A percentile compares a stretch with the other conserved stretches of the same genome.
These are phyloP conservation scores for Nemotelus pantherinus DNA, from an alignment of 2,888 invertebrate species.

Conservation along the genomic window DNA sequence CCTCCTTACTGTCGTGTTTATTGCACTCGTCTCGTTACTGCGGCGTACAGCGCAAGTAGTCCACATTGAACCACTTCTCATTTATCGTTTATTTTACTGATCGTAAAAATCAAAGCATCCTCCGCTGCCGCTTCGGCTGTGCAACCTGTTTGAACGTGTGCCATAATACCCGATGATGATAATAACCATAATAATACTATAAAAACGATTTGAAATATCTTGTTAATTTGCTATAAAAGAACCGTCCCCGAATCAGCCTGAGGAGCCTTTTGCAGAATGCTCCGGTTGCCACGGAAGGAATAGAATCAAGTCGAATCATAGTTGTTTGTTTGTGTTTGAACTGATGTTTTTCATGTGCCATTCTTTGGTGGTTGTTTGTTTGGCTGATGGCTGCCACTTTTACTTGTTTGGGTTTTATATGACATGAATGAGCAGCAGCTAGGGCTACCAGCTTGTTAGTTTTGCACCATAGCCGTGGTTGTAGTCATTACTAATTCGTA, in stretches of 20 bases:
- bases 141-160: constrained; percentile 52
- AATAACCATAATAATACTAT: constrained; percentile 53
- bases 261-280: constrained; percentile 1
- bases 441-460: background rate
- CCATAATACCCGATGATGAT: constrained; percentile 51
- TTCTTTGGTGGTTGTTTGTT: constrained; percentile 8
- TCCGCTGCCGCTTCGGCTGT: constrained; percentile 20
- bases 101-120: constrained; percentile 51
- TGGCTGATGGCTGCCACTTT: background rate
- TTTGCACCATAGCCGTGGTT: no score
- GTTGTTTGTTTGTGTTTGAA: constrained; percentile 32
- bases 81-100: constrained; percentile 52
- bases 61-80: constrained; percentile 36
- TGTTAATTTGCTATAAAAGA: constrained; percentile 53
- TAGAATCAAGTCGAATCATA: constrained; percentile 20
- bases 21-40: constrained; percentile 12
- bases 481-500: no score
- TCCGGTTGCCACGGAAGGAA: constrained; percentile 14
- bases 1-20: constrained; percentile 10
- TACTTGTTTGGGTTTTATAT: background rate
- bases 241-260: constrained; percentile 31
- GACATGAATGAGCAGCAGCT: background rate
- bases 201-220: constrained; percentile 53
- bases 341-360: background rate
- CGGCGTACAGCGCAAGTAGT: constrained; percentile 23